phyloP scores from a whole-genome alignment of 2,888 invertebrate genomes.

The Melanophora roralis region DNA sequence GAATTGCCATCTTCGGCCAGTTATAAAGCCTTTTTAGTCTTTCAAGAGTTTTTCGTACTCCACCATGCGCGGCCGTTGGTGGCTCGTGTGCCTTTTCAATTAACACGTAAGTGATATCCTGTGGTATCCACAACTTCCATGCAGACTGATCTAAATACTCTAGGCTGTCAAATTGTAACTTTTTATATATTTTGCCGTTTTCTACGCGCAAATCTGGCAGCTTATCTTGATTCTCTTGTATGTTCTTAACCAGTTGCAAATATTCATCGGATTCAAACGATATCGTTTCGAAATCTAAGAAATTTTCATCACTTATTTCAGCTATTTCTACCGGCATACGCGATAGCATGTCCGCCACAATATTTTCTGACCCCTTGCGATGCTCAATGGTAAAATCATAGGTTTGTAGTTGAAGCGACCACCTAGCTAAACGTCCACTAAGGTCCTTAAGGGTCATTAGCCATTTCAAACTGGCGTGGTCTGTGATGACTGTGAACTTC shows the following conservation, averaged over 20 bases:
- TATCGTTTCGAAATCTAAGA: not conserved
- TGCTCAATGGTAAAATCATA: not conserved
- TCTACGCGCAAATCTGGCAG: constrained; percentile 60
- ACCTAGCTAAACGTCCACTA: not conserved
- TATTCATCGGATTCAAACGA: constrained; percentile 31
- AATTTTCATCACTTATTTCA: not conserved
- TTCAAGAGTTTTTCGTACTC: no score
- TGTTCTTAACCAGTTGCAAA: not conserved
- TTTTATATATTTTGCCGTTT: not conserved
- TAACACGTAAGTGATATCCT: no score
- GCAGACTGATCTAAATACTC: not conserved
- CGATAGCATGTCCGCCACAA: constrained; percentile 58
- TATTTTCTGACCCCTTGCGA: constrained; percentile 41
- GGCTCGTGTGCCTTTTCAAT: no score
- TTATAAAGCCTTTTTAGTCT: no score
- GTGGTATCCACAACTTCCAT: no score
- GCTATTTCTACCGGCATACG: constrained; percentile 3
- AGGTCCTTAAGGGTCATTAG: no score
- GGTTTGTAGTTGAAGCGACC: not conserved
- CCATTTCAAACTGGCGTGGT: no score
- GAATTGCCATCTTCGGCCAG: no score
- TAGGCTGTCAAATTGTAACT: not conserved
- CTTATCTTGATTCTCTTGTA: not conserved
- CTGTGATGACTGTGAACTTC: no score
- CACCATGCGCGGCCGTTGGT: no score